Evolutionary conservation across 1,140 invertebrate genomes (phyloP).

Genomic region (Calosoma granatense): DNA sequence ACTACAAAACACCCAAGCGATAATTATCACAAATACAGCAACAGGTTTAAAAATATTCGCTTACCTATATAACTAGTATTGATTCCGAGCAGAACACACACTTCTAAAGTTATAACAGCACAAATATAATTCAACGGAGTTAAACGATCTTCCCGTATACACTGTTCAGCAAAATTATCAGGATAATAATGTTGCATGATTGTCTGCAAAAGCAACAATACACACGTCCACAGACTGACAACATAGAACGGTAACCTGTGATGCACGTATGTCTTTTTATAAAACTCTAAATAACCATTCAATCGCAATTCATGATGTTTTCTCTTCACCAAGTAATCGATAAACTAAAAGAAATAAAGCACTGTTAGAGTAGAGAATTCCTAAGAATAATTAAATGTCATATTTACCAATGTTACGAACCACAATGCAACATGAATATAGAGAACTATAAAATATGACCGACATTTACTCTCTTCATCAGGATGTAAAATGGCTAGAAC

Average conservation of each 20-base stretch:
- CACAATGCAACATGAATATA: constrained; percentile 52
- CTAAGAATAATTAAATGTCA: not conserved
- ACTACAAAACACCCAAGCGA: constrained; percentile 39
- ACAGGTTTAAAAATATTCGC: constrained; percentile 25
- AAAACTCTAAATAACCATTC: constrained; percentile 55
- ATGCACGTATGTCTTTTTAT: constrained; percentile 47
- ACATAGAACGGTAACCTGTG: constrained; percentile 50
- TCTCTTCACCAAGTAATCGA: constrained; percentile 44
- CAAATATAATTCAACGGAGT: constrained; percentile 47
- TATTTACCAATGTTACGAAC: constrained; percentile 46
- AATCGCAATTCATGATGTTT: constrained; percentile 48
- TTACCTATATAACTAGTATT: constrained; percentile 50
- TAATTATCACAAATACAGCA: constrained; percentile 12
- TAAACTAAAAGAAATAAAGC: constrained; percentile 33
- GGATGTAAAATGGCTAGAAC: constrained; percentile 43
- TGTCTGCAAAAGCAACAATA: constrained; percentile 45
- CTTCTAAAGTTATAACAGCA: constrained; percentile 43
- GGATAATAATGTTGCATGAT: constrained; percentile 53
- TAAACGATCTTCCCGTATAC: constrained; percentile 41
- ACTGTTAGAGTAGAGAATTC: not conserved
- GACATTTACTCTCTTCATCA: constrained; percentile 43
- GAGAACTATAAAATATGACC: constrained; percentile 54
- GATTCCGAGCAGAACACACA: constrained; percentile 41
- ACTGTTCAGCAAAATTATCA: constrained; percentile 45
- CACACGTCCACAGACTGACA: constrained; percentile 50